Base-by-base conservation (phyloP, 1,140 invertebrate species). In the Drosophila parvula region DNA sequence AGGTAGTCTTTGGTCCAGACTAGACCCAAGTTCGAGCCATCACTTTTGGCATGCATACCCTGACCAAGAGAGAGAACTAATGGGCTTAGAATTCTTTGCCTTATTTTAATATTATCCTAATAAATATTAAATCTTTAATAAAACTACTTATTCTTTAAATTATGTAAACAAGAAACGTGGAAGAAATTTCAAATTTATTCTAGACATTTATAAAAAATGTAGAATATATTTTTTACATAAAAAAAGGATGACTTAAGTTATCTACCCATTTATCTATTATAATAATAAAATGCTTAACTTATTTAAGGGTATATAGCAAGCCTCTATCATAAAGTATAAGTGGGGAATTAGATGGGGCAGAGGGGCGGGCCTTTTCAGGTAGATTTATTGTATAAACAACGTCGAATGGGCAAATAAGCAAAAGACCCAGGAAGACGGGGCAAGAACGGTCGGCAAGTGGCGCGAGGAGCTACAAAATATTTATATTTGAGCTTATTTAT, bases 361-460 rank as follows among this genome's bases (percentile, higher is more conserved):
- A 63, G 51, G 50, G 55, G 50, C 51, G 18, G 5, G 48, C n/a
- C 60, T 71, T 44, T 59, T 73, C 83, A 89, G 84, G 84, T 89
- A 89, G 84, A 89, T 89, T 89, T 81, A 89, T 83, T 89, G 84
- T 79, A 82, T 71, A 82, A 82, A 86, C 79, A 75, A 68, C 65
- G 55, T 6, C 69, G 58, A 62, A 79, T 81, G 84, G 78, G 74
- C 80, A 89, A 84, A 81, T 80, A 84, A 81, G 64, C 62, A 34
- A 44, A 44, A 16, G 10, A 61, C 50, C 10, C 59, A 51, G 57
- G 62, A 60, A 80, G 60, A 45, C 53, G 57, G 59, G 59, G 53
- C 41, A 34, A 38, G 43, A 41, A 57, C 18, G 40, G 62, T 38
- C 53, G 73, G 45, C 50, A 67, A 16, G 55, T 47, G 55, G 10